A percentile compares a stretch with the other conserved stretches of the same genome.
Conservation (phyloP, 2,113 vertebrate species). For the Rattus rattus region DNA sequence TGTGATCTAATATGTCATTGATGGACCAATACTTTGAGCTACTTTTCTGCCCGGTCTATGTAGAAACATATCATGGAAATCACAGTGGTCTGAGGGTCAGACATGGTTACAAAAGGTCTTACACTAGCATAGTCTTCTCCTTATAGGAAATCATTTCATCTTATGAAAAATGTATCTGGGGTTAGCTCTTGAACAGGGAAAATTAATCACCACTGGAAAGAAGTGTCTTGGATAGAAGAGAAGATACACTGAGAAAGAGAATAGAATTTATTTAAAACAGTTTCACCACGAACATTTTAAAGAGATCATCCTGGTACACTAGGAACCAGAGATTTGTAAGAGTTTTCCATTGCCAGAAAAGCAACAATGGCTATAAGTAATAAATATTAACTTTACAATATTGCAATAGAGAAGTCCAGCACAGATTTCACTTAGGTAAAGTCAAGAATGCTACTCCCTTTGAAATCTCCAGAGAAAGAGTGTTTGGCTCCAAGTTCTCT, state of each 20-base stretch:
- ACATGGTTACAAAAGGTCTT: not conserved
- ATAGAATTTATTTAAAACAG: not conserved
- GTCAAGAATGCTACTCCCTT: accelerated
- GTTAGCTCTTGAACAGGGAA: not conserved
- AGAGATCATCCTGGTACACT: not conserved
- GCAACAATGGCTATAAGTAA: not conserved
- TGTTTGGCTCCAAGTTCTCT: not conserved
- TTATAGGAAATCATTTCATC: not conserved
- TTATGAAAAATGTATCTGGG: not conserved
- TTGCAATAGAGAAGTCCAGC: not conserved
- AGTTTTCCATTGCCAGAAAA: not conserved
- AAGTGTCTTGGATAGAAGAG: not conserved
- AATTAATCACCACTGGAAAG: not conserved
- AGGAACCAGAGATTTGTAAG: not conserved
- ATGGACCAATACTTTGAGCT: not conserved
- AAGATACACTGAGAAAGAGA: not conserved
- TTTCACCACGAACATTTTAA: not conserved
- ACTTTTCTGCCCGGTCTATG: not conserved
- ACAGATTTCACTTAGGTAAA: not conserved
- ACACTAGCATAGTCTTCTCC: not conserved
- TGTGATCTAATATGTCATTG: not conserved
- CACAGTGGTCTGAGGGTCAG: not conserved
- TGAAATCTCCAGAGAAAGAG: not conserved
- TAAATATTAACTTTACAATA: not conserved
- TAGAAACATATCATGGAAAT: not conserved